Conservation (phyloP, 2,888 invertebrate species). For the Thereva unica region DNA sequence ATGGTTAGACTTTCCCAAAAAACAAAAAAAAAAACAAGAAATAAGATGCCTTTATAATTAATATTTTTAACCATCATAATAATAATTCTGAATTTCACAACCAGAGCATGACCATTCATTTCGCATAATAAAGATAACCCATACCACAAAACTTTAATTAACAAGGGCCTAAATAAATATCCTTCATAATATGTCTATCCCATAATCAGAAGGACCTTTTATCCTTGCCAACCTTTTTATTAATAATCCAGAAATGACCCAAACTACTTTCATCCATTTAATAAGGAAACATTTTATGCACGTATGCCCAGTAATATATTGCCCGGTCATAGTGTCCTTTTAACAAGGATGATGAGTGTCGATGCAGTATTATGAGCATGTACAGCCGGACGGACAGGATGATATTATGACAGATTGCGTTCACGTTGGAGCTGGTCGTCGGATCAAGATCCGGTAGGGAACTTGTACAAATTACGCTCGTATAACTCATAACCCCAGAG, state of each 20-base stretch:
- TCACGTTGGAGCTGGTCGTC: conserved; percentile 28
- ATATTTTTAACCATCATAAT: no score
- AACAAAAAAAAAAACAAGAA: no score
- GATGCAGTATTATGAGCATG: conserved; percentile 36
- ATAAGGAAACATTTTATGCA: conserved; percentile 36
- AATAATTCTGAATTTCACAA: no score
- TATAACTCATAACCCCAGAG: conserved; percentile 38
- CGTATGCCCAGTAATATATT: conserved; percentile 30
- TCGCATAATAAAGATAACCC: no score
- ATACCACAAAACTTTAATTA: no score
- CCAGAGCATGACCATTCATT: no score
- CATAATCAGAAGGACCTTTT: background rate
- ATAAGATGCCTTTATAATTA: no score
- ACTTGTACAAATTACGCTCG: conserved; percentile 39
- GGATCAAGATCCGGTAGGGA: conserved; percentile 29
- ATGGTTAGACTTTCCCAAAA: no score
- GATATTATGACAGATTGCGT: conserved; percentile 38
- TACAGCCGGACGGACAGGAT: conserved; percentile 23
- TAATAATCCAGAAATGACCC: conserved; percentile 16
- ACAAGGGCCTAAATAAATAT: conserved; percentile 15
- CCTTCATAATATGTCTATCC: conserved; percentile 10
- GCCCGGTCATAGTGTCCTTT: conserved; percentile 17
- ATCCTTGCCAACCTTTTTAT: conserved; percentile 26
- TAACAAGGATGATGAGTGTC: conserved; percentile 22
- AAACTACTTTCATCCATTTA: conserved; percentile 27